Evolutionary conservation across 2,888 invertebrate genomes (phyloP), one percentile per base, ranked within the genome.

Genomic region (Notodonta dromedarius): DNA sequence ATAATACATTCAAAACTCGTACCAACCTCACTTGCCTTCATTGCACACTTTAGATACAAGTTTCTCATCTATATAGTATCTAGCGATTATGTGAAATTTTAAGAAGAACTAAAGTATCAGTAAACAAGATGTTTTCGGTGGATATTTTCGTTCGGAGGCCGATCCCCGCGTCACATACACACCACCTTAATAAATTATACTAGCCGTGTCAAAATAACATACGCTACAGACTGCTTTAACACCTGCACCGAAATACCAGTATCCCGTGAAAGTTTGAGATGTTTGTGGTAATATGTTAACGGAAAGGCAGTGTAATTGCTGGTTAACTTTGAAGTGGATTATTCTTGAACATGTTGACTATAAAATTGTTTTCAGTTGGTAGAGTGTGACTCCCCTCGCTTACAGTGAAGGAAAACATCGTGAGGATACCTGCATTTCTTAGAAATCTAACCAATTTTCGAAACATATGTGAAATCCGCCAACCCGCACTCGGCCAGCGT

Each of bases 121-220:
- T 13, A 57, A 24, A 60, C 16, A 58, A 56, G 12, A 60, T 63
- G 60, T 62, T 62, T 63, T 67, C 63, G 61, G 60, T 55, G 58
- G 61, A 62, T 69, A 69, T 67, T 65, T 69, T 63, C 32, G 69
- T 67, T 58, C 58, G 63, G 67, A 69, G 69, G 67, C 54, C 69
- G 60, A 56, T 57, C 46, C 50, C 11, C 51, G 54, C 65, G 67
- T 62, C 65, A 62, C 60, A 59, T 46, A 58, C 39, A 61, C 56
- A 54, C 16, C 35, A 16, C 57, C 32, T 48, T 44, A 54, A n/a
- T 57, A 59, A 42, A 39, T 56, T 44, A 57, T 60, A 51, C 55
- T 52, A 24, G 57, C 59, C 44, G 53, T 48, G 56, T 58, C 60
- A 56, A 51, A 55, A 55, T 44, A 11, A 46, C 9, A 35, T 16